Evolutionary conservation across 1,140 invertebrate genomes (phyloP).

Genomic region (Hycleus cichorii): DNA sequence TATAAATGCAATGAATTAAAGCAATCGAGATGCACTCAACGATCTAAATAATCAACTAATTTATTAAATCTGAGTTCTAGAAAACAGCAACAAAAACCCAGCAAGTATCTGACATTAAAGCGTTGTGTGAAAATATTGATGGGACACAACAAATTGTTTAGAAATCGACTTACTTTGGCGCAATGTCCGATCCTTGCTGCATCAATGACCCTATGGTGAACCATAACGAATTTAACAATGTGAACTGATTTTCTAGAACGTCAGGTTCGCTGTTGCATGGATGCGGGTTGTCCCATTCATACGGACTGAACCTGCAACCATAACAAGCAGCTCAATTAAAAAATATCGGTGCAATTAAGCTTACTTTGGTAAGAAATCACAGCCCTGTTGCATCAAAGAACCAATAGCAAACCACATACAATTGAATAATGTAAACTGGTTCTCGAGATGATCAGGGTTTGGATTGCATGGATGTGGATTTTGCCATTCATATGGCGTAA

Average conservation of each 20-base stretch:
- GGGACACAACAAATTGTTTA: too few relatives aligned
- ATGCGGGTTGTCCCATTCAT: conserved; percentile 83
- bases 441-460: conserved; percentile 71
- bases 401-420: conserved; percentile 95
- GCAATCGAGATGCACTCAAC: not conserved
- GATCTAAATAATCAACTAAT: too few relatives aligned
- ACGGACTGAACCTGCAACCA: conserved; percentile 71
- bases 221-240: conserved; percentile 79
- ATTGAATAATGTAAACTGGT: conserved; percentile 87
- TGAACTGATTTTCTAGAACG: conserved; percentile 81
- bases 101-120: too few relatives aligned
- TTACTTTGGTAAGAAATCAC: conserved; percentile 87
- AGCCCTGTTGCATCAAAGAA: conserved; percentile 88
- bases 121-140: too few relatives aligned
- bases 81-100: too few relatives aligned
- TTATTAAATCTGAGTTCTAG: too few relatives aligned
- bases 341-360: conserved; percentile 29
- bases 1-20: not conserved
- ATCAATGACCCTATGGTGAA: conserved; percentile 84
- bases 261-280: conserved; percentile 71
- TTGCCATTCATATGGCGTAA: conserved; percentile 91
- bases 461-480: conserved; percentile 76
- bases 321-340: conserved; percentile 21
- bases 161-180: conserved; percentile 51
- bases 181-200: conserved; percentile 88